A percentile compares a stretch with the other conserved stretches of the same genome.
Evolutionary conservation across 2,113 vertebrate species (phyloP).

Genomic region (Phyllostomus hastatus): DNA sequence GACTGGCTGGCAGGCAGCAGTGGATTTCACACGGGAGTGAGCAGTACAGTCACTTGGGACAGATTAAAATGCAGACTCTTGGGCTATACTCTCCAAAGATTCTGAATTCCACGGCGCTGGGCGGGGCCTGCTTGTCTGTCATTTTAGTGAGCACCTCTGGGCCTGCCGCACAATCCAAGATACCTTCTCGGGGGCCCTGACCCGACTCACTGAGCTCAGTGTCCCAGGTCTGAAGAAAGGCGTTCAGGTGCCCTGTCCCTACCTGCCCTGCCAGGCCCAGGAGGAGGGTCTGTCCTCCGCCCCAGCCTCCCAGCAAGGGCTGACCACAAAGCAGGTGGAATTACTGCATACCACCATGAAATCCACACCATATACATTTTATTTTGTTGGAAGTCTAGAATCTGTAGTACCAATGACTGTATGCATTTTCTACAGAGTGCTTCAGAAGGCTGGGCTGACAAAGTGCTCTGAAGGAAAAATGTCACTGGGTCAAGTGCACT

Average conservation of each 20-base stretch:
- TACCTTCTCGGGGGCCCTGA: not conserved
- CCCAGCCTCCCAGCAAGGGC: not conserved
- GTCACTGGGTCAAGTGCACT: not conserved
- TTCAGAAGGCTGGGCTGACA: not conserved
- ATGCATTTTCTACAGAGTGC: constrained; percentile 23
- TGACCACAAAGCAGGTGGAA: not conserved
- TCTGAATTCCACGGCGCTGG: not conserved
- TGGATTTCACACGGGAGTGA: not conserved
- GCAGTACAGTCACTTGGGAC: not conserved
- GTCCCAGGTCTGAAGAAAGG: not conserved
- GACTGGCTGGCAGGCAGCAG: too few relatives aligned
- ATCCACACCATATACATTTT: not conserved
- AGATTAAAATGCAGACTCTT: not conserved
- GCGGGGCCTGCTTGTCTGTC: too few relatives aligned
- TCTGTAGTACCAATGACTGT: not conserved
- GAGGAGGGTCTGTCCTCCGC: not conserved
- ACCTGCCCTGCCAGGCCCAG: not conserved
- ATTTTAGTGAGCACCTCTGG: not conserved
- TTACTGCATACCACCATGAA: not conserved
- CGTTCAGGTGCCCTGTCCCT: fast-evolving
- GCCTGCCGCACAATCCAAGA: not conserved
- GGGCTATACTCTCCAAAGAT: not conserved
- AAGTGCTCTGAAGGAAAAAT: not conserved
- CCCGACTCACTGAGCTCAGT: not conserved
- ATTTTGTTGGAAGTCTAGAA: constrained; percentile 11